Base-by-base conservation (phyloP, 2,113 vertebrate species). In the Sturnira hondurensis region DNA sequence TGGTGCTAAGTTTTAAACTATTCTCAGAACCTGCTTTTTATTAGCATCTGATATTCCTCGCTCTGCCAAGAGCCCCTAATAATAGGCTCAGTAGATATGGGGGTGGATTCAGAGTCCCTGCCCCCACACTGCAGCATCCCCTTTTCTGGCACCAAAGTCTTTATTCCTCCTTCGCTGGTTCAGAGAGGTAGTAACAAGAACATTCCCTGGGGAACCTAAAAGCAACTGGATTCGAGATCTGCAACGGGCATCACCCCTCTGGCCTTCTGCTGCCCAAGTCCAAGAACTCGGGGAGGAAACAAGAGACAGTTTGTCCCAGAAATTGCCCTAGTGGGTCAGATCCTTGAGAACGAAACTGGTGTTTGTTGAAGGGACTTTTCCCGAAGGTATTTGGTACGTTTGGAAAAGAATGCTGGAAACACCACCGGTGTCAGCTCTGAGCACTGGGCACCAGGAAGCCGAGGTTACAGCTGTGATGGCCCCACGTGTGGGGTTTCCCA, bases 51-150 rank as follows among this genome's bases (percentile, higher is more conserved):
- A 78, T 93, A 92, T 87, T 47, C 89, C 81, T 52, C 0, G 0
- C 45, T 92, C 91, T 85, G 94, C 80, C 88, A 95, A 92, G 63
- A 93, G 95, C 84, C 95, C 97, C 90, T 93, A 97, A 95, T 52
- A 95, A 94, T 28, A 96, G 95, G 33, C 82, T 94, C 82, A 84
- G 97, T 81, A 94, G 85, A 95, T 89, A 78, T 93, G 71, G 33
- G 19, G 38, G 26, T 19, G 45, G 89, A 83, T 80, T 89, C 84
- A n/a, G 41, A 96, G 81, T 96, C 94, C 94, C 96, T 92, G 93
- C 74, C 63, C 41, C 68, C 28, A 83, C 2, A 13, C 77, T 94
- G 83, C 47, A 56, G 31, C 43, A 52, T 82, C 15, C 1, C 77
- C 87, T 89, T 67, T 47, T 65, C 71, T 91, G 95, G 63, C 85